Conservation (phyloP, 2,797 vertebrate species). For the Brachymystax lenok region DNA sequence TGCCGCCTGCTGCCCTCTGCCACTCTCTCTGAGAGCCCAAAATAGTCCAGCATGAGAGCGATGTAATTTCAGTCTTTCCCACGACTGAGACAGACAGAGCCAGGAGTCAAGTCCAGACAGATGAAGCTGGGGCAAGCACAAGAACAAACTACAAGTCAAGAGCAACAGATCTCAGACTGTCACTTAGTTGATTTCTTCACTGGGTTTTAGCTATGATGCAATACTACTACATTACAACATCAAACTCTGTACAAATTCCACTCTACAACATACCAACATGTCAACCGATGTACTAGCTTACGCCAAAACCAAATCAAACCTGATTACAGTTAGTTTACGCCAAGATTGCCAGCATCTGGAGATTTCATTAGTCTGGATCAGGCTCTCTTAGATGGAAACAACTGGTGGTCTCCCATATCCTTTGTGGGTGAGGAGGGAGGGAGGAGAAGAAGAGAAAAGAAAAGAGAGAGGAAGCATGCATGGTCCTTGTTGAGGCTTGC, state of each 20-base stretch:
- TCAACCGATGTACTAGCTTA: constrained; percentile 10
- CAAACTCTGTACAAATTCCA: constrained; percentile 14
- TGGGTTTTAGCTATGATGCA: constrained; percentile 16
- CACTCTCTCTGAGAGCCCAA: constrained; percentile 80
- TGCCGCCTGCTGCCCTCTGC: constrained; percentile 77
- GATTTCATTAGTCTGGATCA: constrained; percentile 67
- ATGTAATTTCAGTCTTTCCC: constrained; percentile 88
- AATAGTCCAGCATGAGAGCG: constrained; percentile 81
- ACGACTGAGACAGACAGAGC: constrained; percentile 67
- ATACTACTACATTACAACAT: constrained; percentile 9
- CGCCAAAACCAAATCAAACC: constrained; percentile 37
- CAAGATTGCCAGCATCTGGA: constrained; percentile 62
- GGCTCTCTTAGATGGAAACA: constrained; percentile 56
- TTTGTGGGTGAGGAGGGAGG: constrained; percentile 41
- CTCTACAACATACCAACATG: constrained; percentile 22
- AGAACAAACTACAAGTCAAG: constrained; percentile 46
- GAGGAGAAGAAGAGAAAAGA: background rate
- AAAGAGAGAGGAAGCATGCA: background rate
- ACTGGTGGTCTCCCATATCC: constrained; percentile 69
- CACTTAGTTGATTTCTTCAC: constrained; percentile 30
- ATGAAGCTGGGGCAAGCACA: constrained; percentile 50
- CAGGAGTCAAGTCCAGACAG: constrained; percentile 61
- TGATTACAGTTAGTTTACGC: constrained; percentile 41
- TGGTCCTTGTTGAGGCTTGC: constrained; percentile 24
- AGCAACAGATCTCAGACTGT: constrained; percentile 16